phyloP scores from a whole-genome alignment of 2,113 vertebrate species.

The Apodemus sylvaticus region DNA sequence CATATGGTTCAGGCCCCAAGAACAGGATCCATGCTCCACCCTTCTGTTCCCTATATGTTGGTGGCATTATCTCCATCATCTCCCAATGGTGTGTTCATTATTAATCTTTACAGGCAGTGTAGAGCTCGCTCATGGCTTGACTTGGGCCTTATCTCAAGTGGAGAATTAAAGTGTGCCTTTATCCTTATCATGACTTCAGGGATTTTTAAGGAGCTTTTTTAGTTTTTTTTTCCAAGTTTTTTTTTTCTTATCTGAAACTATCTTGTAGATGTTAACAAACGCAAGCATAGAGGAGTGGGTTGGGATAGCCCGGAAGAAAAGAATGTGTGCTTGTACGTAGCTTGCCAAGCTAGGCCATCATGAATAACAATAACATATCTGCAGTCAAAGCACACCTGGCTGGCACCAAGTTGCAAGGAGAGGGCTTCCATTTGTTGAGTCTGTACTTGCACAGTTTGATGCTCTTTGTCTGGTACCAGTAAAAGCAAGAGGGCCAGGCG shows the following conservation, averaged over 20 bases:
- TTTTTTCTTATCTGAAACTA: slow-evolving; percentile 16
- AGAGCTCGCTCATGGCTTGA: slow-evolving; percentile 12
- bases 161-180: too few relatives aligned
- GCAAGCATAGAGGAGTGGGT: too few relatives aligned
- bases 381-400: slow-evolving; percentile 36
- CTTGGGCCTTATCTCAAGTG: neutral
- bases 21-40: neutral
- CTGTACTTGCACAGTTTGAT: neutral
- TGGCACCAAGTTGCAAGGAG: neutral
- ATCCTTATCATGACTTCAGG: neutral
- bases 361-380: slow-evolving; percentile 49
- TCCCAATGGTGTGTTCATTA: neutral
- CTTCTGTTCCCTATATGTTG: neutral
- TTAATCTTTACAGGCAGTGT: neutral
- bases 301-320: neutral
- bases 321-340: neutral
- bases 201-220: too few relatives aligned
- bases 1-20: rapidly evolving
- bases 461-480: slow-evolving; percentile 50
- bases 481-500: neutral
- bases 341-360: neutral
- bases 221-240: too few relatives aligned
- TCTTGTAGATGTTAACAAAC: neutral
- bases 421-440: neutral
- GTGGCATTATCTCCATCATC: neutral